Conservation (phyloP, 2,113 vertebrate species). For the Charadrius vociferus region DNA sequence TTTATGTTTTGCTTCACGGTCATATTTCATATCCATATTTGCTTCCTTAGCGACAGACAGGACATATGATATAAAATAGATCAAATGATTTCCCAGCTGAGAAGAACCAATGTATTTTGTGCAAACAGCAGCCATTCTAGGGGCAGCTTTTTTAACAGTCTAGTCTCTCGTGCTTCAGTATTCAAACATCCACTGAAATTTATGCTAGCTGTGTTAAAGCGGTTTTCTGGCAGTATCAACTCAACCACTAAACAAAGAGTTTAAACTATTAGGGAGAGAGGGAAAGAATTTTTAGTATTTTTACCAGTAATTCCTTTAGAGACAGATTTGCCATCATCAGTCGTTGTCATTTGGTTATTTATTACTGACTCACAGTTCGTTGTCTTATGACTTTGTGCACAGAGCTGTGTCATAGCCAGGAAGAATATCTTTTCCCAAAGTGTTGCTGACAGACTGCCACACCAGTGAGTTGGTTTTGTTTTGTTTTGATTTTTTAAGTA, state of each 20-base stretch:
- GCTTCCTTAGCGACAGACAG: neutral
- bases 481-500: neutral
- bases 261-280: neutral
- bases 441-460: neutral
- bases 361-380: neutral
- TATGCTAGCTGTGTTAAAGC: conserved; percentile 10
- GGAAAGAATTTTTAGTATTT: conserved; percentile 42
- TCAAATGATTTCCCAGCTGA: conserved; percentile 28
- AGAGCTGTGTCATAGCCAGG: neutral
- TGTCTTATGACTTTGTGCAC: neutral
- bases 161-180: neutral
- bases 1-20: conserved; percentile 10
- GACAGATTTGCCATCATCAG: neutral
- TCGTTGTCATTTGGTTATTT: conserved; percentile 10
- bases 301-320: neutral
- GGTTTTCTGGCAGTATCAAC: conserved; percentile 13
- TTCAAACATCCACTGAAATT: neutral
- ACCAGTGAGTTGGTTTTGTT: neutral
- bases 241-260: neutral
- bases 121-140: conserved; percentile 8
- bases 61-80: neutral
- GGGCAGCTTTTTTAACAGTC: neutral
- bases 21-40: conserved; percentile 15
- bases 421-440: neutral
- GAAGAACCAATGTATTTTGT: neutral